phyloP scores from a whole-genome alignment of 2,797 vertebrate species.

The Mus minutoides region DNA sequence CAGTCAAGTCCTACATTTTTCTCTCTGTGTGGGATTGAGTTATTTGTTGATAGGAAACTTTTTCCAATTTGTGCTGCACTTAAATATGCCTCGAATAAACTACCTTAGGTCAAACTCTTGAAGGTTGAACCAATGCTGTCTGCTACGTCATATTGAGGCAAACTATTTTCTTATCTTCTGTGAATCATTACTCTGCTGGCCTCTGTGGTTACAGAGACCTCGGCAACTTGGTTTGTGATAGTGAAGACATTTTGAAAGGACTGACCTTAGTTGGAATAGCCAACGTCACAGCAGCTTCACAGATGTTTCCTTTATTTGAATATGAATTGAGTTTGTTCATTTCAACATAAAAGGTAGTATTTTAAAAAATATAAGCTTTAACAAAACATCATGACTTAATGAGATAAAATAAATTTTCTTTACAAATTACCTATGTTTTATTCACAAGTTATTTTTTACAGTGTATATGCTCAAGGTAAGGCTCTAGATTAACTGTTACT shows the following conservation, averaged over 20 bases:
- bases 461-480: not conserved
- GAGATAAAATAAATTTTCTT: not conserved
- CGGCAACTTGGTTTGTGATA: not conserved
- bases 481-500: not conserved
- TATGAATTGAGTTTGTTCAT: not conserved
- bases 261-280: not conserved
- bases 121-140: not conserved
- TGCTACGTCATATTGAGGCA: not conserved
- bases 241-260: not conserved
- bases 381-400: not conserved
- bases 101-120: not conserved
- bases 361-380: not conserved
- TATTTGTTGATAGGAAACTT: not conserved
- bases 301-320: not conserved
- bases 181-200: not conserved
- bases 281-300: not conserved
- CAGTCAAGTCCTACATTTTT: not conserved
- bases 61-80: not conserved
- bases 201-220: too few species aligned
- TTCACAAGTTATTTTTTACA: not conserved
- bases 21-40: not conserved
- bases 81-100: not conserved
- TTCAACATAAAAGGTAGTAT: not conserved
- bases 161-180: not conserved
- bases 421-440: not conserved